Evolutionary conservation across 2,888 invertebrate species (phyloP).

Genomic region (Zootermopsis nevadensis): DNA sequence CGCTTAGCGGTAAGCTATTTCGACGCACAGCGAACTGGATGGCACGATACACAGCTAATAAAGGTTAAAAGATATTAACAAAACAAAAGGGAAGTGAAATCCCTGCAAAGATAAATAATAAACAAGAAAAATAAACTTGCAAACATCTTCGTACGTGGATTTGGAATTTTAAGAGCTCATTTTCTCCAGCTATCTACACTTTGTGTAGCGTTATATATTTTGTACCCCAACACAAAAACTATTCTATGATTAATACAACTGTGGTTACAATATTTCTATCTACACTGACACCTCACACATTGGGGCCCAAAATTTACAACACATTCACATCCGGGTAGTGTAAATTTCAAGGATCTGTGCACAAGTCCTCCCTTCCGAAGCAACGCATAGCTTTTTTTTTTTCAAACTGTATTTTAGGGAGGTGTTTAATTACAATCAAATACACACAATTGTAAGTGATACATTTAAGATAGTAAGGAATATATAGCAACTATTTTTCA

Average conservation of each 20-base stretch:
- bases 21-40: too few relatives aligned
- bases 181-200: slow-evolving; percentile 32
- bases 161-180: slow-evolving; percentile 29
- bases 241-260: too few relatives aligned
- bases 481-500: slow-evolving; percentile 42
- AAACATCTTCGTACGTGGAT: neutral
- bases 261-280: too few relatives aligned
- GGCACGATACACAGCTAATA: too few relatives aligned
- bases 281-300: too few relatives aligned
- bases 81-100: too few relatives aligned
- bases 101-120: too few relatives aligned
- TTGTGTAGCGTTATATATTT: neutral
- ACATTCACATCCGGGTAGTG: neutral
- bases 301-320: slow-evolving; percentile 29
- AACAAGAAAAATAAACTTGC: neutral
- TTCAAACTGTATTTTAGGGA: slow-evolving; percentile 34
- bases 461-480: slow-evolving; percentile 37
- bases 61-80: too few relatives aligned
- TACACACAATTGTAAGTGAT: slow-evolving; percentile 45
- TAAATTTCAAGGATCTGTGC: slow-evolving; percentile 14
- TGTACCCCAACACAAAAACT: neutral
- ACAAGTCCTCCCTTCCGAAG: slow-evolving; percentile 39
- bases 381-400: slow-evolving; percentile 39
- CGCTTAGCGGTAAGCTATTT: too few relatives aligned
- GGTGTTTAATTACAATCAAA: slow-evolving; percentile 44